Evolutionary conservation across 2,113 vertebrate genomes (phyloP), one percentile per base, ranked within the genome.

Genomic region (Lamprotornis superbus): DNA sequence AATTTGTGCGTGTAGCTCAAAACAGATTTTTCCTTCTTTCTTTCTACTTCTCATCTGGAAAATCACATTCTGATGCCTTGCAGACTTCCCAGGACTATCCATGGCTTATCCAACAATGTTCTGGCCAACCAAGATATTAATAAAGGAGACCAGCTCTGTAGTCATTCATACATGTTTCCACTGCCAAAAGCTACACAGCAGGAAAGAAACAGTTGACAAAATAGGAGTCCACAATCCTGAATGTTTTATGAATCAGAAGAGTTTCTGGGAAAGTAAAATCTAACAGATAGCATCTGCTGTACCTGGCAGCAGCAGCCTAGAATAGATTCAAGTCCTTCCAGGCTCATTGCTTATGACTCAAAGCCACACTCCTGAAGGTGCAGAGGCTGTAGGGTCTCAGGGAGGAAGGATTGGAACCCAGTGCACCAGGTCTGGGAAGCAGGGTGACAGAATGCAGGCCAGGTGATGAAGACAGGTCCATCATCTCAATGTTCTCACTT

Each of bases 11-110:
- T 44, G 25, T 16, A 83, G 49, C 61, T 85, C 56, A 52, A 60
- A 93, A 35, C 5, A 37, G 73, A 18, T 67, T 78, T 90, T 46
- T 40, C 15, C 30, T 71, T 59, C 19, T 57, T 85, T 59, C 47
- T 90, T 82, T 75, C 28, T 87, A 24, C 4, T 19, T 84, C 31
- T 94, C 57, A 60, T 93, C 75, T 93, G 94, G 70, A 83, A 96
- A 96, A 95, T 88, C 75, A 69, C n/a, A 83, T 90, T 59, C 65
- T 61, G n/a, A 57, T 73, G 90, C 31, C 40, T 93, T 63, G n/a
- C 80, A 93, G 39, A 15, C 24, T 87, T 30, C 52, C 27, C 33
- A 60, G 67, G 25, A 83, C 68, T 60, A n/a, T 31, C 46, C 10
- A 8, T 14, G 21, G 24, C n/a, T 79, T 79, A 79, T 37, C 77